These are phyloP conservation scores for Eilema griseolum DNA, from an alignment of 2,888 invertebrate genomes.

Conservation along the genomic window DNA sequence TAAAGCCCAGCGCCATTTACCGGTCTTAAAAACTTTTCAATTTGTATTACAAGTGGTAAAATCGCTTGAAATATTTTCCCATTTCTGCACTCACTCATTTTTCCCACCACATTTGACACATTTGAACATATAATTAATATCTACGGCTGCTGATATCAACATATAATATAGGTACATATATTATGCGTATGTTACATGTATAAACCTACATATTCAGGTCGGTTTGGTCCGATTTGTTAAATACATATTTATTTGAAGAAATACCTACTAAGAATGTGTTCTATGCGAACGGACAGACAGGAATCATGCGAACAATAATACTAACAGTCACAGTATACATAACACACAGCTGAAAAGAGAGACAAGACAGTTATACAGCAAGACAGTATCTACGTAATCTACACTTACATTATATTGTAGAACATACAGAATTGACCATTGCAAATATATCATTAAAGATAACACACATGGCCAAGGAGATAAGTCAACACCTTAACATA, in stretches of 20 bases:
- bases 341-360: conserved; percentile 3
- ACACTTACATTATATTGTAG: conserved; percentile 19
- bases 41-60: no score
- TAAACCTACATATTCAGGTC: conserved; percentile 24
- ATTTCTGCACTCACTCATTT: not conserved
- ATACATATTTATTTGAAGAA: conserved; percentile 30
- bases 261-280: conserved; percentile 7
- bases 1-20: no score
- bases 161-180: not conserved
- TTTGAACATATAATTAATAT: not conserved
- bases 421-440: conserved; percentile 37
- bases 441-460: conserved; percentile 24
- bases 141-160: conserved; percentile 3
- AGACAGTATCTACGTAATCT: conserved; percentile 23
- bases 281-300: conserved; percentile 17
- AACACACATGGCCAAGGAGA: not conserved
- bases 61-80: no score
- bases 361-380: conserved; percentile 10
- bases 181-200: not conserved
- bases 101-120: conserved; percentile 12
- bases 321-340: conserved; percentile 8
- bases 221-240: conserved; percentile 47
- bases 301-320: not conserved
- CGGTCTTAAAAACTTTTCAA: no score
- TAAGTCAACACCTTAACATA: no score